A percentile compares a stretch with the other conserved stretches of the same genome.
phyloP scores from a whole-genome alignment of 2,888 invertebrate genomes.

The Meloe dianella region DNA sequence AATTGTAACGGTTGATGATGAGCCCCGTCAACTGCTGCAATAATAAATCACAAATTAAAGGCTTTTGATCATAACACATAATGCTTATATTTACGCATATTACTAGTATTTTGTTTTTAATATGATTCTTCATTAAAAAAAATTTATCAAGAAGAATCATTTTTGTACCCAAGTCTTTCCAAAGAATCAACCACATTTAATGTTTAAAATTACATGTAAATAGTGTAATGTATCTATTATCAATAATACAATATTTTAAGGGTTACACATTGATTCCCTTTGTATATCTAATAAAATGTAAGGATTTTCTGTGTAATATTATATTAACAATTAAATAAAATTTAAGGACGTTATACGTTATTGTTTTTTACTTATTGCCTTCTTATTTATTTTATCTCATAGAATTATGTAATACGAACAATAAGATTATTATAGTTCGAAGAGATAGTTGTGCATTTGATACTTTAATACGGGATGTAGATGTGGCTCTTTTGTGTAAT shows the following conservation, averaged over 20 bases:
- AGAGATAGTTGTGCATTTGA: background rate
- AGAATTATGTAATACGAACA: background rate
- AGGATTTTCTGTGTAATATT: constrained; percentile 27
- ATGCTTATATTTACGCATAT: background rate
- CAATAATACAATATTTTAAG: constrained; percentile 8
- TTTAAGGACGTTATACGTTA: constrained; percentile 22
- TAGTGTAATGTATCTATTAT: constrained; percentile 18
- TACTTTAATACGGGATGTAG: too few relatives aligned
- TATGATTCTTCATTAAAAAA: background rate
- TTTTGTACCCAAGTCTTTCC: constrained; percentile 31
- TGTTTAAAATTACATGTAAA: constrained; percentile 25
- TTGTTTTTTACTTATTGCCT: background rate
- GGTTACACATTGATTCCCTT: constrained; percentile 23
- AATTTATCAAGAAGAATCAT: background rate
- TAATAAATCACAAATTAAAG: constrained; percentile 7
- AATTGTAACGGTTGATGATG: constrained; percentile 22
- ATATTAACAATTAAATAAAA: constrained; percentile 19
- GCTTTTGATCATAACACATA: background rate
- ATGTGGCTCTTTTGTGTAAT: background rate
- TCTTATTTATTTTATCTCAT: background rate
- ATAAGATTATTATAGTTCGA: background rate
- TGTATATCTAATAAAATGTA: background rate
- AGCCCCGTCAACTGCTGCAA: constrained; percentile 29
- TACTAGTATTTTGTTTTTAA: background rate
- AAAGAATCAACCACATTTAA: constrained; percentile 7